Evolutionary conservation across 2,797 vertebrate species (phyloP), one percentile per base, ranked within the genome.

Genomic region (Urocyon cinereoargenteus): DNA sequence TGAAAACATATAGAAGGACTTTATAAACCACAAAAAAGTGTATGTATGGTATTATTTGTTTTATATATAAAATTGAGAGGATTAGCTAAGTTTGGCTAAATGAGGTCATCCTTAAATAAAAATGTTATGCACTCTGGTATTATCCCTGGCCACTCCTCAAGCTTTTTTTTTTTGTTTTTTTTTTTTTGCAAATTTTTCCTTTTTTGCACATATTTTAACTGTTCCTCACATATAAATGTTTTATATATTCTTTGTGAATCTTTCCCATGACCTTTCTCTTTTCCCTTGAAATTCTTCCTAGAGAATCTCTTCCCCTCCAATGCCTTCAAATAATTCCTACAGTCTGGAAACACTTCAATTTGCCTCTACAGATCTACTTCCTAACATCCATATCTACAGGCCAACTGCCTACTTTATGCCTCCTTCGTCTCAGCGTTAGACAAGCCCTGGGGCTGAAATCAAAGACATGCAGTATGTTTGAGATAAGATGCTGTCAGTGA

Each of bases 201-300:
- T 70, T 16, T 75, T 81, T 31, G 14, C 1, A 64, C 2, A 21
- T 55, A 36, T 26, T 28, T 89, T 85, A 73, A 36, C 22, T 55
- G 1, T 72, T 90, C 89, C 78, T 93, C 53, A 49, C 93, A 85
- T 81, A 62, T 49, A 49, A 78, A 77, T 57, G 15, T 45, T 91
- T 51, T 84, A 87, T 34, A 73, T 53, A 84, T 83, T 78, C 62
- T 68, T 79, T 77, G 19, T 6, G 11, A 82, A 9, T 22, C 22
- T 90, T 93, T 59, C 64, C 55, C 21, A 19, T 90, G 62, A 79
- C 51, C 21, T 75, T 81, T 40, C 36, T 90, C 51, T 90, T 87
- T 84, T 84, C 51, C 61, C 31, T 92, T 75, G 14, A 89, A 91
- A 84, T 95, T 84, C 19, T 94, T 36, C 31, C 62, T 81, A 70